Percentiles rank a stretch among this genome's conserved stretches.
Conservation (phyloP, 2,888 invertebrate genomes). For the Nomada goodeniana region DNA sequence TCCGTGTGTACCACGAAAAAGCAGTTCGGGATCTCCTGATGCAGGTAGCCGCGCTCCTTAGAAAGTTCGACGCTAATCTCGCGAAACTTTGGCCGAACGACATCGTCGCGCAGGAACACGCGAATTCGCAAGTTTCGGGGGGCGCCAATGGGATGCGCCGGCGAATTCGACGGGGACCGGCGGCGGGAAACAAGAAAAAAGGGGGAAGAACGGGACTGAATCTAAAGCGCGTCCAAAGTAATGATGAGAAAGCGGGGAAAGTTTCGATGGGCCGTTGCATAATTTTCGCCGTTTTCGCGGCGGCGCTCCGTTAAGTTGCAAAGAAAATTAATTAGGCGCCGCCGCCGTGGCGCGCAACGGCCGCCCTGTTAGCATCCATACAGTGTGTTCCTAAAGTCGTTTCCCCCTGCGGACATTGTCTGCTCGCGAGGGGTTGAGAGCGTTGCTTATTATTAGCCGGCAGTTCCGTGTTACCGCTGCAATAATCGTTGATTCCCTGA, state of each 20-base stretch:
- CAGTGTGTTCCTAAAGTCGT: slow-evolving; percentile 50
- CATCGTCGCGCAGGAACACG: not conserved
- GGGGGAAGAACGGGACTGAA: not conserved
- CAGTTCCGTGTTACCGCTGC: slow-evolving; percentile 43
- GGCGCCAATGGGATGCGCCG: not conserved
- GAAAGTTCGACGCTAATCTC: slow-evolving; percentile 1
- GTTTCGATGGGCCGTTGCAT: slow-evolving; percentile 62
- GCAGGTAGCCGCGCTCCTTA: not conserved
- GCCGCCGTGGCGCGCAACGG: slow-evolving; percentile 28
- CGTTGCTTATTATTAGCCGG: slow-evolving; percentile 60
- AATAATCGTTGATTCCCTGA: slow-evolving; percentile 55
- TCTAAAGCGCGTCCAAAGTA: slow-evolving; percentile 28
- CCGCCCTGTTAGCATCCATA: slow-evolving; percentile 22
- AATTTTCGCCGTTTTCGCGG: slow-evolving; percentile 62
- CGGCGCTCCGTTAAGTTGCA: slow-evolving; percentile 63
- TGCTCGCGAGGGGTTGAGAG: slow-evolving; percentile 46
- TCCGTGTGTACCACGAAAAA: not conserved
- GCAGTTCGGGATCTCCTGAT: not conserved
- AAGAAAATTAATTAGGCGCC: slow-evolving; percentile 72
- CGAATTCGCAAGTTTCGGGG: not conserved
- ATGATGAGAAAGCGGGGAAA: slow-evolving; percentile 64
- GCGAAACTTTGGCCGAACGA: slow-evolving; percentile 25
- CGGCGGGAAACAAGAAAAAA: not conserved
- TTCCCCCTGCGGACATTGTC: slow-evolving; percentile 40
- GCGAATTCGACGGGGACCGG: not conserved